phyloP scores from a whole-genome alignment of 2,888 invertebrate species.

The Drosophila percnosoma region DNA sequence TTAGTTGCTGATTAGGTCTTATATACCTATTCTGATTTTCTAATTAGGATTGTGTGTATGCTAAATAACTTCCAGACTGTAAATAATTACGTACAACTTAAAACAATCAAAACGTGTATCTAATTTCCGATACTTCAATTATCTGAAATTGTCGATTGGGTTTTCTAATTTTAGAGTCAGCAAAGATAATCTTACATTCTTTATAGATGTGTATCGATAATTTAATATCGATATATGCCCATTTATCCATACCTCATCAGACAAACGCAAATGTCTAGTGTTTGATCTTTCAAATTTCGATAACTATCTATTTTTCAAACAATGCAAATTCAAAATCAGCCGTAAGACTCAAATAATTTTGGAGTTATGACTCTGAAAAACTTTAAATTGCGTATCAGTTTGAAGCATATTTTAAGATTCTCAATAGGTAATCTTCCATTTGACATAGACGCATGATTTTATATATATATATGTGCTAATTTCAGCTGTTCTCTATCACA shows the following conservation, averaged over 20 bases:
- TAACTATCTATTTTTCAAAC: background rate
- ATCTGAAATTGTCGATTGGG: background rate
- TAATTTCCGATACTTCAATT: background rate
- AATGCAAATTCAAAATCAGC: background rate
- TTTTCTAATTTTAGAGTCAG: background rate
- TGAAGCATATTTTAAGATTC: background rate
- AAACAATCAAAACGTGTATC: background rate
- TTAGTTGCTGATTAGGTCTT: background rate
- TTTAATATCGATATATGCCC: background rate
- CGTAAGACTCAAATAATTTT: background rate
- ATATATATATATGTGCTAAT: conserved; percentile 1
- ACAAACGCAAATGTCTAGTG: background rate
- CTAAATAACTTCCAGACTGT: background rate
- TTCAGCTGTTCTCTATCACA: conserved; percentile 43
- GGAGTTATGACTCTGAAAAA: background rate
- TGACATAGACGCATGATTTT: background rate
- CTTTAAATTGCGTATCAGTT: background rate
- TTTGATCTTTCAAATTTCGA: background rate
- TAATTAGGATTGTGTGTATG: background rate
- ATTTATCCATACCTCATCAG: too few relatives aligned
- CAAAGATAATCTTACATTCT: background rate
- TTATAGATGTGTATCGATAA: background rate
- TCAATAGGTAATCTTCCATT: background rate
- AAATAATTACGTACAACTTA: background rate
- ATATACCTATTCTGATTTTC: background rate